Conservation (phyloP, 2,888 invertebrate species). For the Antheraea assamensis region DNA sequence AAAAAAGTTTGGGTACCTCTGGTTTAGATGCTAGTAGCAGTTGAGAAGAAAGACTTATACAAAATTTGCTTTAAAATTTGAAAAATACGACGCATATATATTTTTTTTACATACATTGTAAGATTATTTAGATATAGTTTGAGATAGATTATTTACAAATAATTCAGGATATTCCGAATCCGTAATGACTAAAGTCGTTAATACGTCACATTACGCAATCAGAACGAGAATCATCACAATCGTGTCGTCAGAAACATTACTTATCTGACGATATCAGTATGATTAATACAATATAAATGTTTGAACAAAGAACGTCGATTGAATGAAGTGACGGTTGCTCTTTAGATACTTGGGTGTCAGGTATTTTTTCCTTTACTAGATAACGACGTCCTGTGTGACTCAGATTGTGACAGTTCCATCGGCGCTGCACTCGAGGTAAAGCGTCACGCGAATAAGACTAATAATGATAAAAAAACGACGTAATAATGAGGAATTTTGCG, state of each 20-base stretch:
- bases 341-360: conserved; percentile 32
- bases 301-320: conserved; percentile 33
- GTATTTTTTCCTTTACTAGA: conserved; percentile 40
- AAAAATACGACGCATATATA: neutral
- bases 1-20: too few relatives aligned
- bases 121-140: conserved; percentile 8
- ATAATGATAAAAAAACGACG: conserved; percentile 7
- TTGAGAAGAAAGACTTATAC: neutral
- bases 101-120: neutral
- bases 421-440: conserved; percentile 30
- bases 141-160: neutral
- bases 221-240: conserved; percentile 14
- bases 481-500: neutral
- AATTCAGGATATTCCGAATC: conserved; percentile 6
- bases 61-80: neutral
- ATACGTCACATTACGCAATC: conserved; percentile 9
- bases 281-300: conserved; percentile 34
- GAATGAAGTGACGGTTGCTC: conserved; percentile 32
- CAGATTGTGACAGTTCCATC: conserved; percentile 40
- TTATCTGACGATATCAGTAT: conserved; percentile 21
- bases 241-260: conserved; percentile 7
- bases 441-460: conserved; percentile 14
- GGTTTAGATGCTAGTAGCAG: too few relatives aligned
- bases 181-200: neutral
- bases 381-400: conserved; percentile 30